Conservation (phyloP, 1,140 invertebrate genomes). For the Ooceraea biroi region DNA sequence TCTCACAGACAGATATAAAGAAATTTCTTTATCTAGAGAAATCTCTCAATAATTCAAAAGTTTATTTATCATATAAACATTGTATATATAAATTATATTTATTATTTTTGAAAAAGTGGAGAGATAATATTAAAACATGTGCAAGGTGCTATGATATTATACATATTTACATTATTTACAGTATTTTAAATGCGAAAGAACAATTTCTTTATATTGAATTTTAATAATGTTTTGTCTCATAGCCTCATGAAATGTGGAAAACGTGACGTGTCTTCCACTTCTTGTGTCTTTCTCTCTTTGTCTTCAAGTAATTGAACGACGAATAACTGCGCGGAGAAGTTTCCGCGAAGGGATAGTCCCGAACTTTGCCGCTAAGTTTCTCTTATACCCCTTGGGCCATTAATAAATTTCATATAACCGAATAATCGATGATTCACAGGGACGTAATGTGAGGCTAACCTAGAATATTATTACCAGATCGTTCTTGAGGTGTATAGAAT, state of each 20-base stretch:
- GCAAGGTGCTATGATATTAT: no score
- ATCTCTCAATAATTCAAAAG: no score
- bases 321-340: constrained; percentile 61
- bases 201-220: constrained; percentile 31
- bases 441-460: constrained; percentile 40
- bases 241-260: constrained; percentile 1
- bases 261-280: constrained; percentile 39
- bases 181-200: constrained; percentile 5
- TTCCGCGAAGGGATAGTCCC: constrained; percentile 60
- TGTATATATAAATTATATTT: no score
- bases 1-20: not conserved
- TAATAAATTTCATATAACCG: constrained; percentile 67
- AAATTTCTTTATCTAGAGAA: not conserved
- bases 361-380: constrained; percentile 62
- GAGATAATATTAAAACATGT: no score
- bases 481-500: not conserved
- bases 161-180: not conserved
- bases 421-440: constrained; percentile 69
- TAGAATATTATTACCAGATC: constrained; percentile 12
- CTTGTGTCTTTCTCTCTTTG: constrained; percentile 37
- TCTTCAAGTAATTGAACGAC: constrained; percentile 33
- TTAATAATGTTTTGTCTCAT: constrained; percentile 34
- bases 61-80: no score
- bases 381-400: constrained; percentile 46
- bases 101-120: no score